Base-by-base conservation (phyloP, 2,797 vertebrate species). In the Epinephelus coioides region DNA sequence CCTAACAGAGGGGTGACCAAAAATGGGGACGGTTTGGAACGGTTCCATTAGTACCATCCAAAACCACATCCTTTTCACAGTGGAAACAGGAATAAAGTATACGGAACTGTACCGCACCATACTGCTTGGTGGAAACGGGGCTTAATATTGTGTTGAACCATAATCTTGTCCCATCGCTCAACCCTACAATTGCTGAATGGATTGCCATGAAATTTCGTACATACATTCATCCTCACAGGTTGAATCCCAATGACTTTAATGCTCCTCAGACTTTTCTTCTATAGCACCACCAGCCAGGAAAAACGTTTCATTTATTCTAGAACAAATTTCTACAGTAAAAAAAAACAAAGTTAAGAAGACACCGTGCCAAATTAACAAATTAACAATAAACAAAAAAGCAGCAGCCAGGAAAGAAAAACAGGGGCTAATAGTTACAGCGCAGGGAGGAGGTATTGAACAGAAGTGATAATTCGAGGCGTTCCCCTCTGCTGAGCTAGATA, bases 391-490 rank as follows among this genome's bases (percentile, higher is more conserved):
- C 19, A n/a, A 4, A 34, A 25, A 6, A 40, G 68, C 8, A 47
- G 43, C 53, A 13, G 43, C 23, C n/a, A 18, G 6, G 14, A 25
- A 54, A 2, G 5, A 25, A 30, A 4, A 30, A 8, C 40, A 25
- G 2, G 14, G 7, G 3, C 19, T 14, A 6, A 8, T 18, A 51
- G 50, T 62, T 53, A 50, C 12, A 27, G 25, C 12, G 6, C 57
- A 47, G 47, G 44, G 30, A 40, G 66, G 51, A 30, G 70, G 57
- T 34, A 25, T 55, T 60, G 54, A 21, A 63, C 38, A 34, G 50
- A 54, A 55, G 54, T 5, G 0, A 34, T 76, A 5, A 43, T 47
- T 27, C 47, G 34, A 75, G 53, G 46, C 21, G 66, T 61, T 76
- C 7, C 51, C 18, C 44, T 40, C 47, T 9, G 61, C 19, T 18